Percentiles rank a stretch among this genome's conserved stretches.
phyloP scores from a whole-genome alignment of 1,140 invertebrate genomes.

The Temnothorax curvispinosus region DNA sequence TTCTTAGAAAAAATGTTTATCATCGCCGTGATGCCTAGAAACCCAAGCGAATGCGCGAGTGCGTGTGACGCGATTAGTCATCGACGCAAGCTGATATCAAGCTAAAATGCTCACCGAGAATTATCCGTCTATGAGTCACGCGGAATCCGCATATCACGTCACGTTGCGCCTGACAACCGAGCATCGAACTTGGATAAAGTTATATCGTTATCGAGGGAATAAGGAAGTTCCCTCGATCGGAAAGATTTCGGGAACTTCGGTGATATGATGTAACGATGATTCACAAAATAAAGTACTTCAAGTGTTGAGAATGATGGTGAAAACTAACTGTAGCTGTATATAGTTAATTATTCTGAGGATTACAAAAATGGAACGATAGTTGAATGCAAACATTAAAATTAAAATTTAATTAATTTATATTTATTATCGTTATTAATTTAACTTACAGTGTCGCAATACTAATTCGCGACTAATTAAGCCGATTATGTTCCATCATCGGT shows the following conservation, averaged over 20 bases:
- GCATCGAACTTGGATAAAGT: no score
- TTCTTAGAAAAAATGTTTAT: slow-evolving; percentile 40
- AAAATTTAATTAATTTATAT: neutral
- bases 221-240: neutral
- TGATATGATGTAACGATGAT: neutral
- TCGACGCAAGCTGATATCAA: slow-evolving; percentile 65
- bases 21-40: neutral
- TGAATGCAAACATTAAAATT: neutral
- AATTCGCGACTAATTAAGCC: neutral
- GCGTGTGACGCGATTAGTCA: slow-evolving; percentile 66
- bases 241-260: neutral
- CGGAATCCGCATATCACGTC: neutral
- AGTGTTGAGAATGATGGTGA: neutral
- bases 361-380: neutral
- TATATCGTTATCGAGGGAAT: no score
- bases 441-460: neutral
- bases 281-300: neutral
- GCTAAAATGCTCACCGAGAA: slow-evolving; percentile 60
- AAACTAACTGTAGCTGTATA: neutral
- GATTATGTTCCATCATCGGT: neutral
- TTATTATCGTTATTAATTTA: neutral
- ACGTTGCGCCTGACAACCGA: neutral
- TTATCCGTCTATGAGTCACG: slow-evolving; percentile 69
- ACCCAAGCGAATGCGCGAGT: slow-evolving; percentile 29
- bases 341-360: neutral